These are phyloP conservation scores for Battus philenor DNA, from an alignment of 1,140 invertebrate genomes.

Conservation along the genomic window DNA sequence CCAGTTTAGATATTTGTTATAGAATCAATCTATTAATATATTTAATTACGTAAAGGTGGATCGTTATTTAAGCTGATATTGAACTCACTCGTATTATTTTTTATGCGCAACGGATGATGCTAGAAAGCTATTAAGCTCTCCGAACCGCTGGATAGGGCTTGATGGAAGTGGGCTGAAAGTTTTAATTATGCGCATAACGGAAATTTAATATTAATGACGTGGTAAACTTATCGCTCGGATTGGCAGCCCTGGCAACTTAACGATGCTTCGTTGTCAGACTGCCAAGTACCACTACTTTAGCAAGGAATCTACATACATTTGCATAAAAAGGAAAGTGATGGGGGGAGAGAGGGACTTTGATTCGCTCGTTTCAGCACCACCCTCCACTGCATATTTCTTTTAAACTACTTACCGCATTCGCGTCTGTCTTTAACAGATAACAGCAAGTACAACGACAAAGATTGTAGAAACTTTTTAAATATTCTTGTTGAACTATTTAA, in stretches of 20 bases:
- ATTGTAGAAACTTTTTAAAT: no score
- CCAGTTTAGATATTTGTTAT: no score
- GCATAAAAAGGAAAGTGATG: slow-evolving; percentile 38
- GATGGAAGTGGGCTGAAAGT: slow-evolving; percentile 1
- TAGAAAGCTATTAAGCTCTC: slow-evolving; percentile 1
- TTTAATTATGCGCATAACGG: slow-evolving; percentile 12
- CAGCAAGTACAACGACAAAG: no score
- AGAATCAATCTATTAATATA: no score
- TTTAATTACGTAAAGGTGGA: no score
- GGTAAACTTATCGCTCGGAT: slow-evolving; percentile 20
- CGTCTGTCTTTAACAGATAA: no score
- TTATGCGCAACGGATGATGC: not conserved
- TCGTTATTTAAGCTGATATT: no score
- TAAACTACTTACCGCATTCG: slow-evolving; percentile 6
- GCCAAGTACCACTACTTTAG: slow-evolving; percentile 31
- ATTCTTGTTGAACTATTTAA: no score
- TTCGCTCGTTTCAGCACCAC: slow-evolving; percentile 13
- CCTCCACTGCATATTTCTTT: slow-evolving; percentile 5
- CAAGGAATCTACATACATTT: slow-evolving; percentile 42
- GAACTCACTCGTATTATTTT: no score
- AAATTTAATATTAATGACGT: slow-evolving; percentile 15
- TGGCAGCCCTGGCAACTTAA: slow-evolving; percentile 34
- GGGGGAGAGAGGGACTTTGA: slow-evolving; percentile 25
- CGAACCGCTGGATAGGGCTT: not conserved
- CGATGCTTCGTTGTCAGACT: slow-evolving; percentile 27